Conservation (phyloP, 1,140 invertebrate genomes). For the Tribolium castaneum region DNA sequence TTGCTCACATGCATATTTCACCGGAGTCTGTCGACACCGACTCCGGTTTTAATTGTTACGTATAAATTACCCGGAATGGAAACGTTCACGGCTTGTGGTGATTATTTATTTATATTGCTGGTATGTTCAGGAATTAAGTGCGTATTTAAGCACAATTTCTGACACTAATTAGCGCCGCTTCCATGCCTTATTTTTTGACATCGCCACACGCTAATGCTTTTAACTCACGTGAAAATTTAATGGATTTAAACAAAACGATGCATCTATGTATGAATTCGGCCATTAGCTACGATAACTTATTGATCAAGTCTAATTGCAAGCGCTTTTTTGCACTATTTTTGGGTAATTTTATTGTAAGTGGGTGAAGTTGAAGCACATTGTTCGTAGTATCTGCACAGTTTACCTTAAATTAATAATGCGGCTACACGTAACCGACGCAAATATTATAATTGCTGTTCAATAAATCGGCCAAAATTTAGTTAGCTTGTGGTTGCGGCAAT, state of each 20-base stretch:
- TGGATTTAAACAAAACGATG: neutral
- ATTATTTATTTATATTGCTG: conserved; percentile 1
- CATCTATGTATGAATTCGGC: neutral
- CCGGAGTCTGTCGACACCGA: neutral
- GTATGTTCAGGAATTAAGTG: neutral
- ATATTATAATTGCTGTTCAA: neutral
- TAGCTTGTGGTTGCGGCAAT: neutral
- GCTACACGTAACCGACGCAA: neutral
- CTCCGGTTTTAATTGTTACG: neutral
- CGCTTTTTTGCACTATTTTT: neutral
- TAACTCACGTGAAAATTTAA: neutral
- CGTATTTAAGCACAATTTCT: neutral
- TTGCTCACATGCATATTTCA: conserved; percentile 7
- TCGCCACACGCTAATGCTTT: neutral
- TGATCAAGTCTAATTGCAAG: neutral
- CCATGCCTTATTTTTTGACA: neutral
- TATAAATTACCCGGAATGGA: conserved; percentile 6
- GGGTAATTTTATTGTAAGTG: neutral
- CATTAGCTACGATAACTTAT: neutral
- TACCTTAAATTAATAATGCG: neutral
- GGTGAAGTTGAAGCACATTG: neutral
- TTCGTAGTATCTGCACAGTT: neutral
- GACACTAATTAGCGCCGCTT: neutral
- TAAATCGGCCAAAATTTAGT: neutral
- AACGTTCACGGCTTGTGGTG: neutral